Evolutionary conservation across 1,140 invertebrate species (phyloP).

Genomic region (Phymastichus coffea): DNA sequence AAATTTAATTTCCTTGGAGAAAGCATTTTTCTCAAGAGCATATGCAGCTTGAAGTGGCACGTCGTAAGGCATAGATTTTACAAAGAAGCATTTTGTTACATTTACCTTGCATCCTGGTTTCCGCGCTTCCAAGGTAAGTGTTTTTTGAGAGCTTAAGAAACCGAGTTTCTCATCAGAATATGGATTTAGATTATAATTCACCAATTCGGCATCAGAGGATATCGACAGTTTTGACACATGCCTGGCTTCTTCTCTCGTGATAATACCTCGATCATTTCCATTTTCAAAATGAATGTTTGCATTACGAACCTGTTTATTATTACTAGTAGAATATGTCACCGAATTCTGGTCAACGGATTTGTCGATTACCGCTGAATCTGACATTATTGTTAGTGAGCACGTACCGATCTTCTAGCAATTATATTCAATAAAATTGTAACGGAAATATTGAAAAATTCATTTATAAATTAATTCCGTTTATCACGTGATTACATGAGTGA

Average conservation of each 20-base stretch:
- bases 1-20: constrained; percentile 55
- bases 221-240: constrained; percentile 32
- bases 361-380: no score
- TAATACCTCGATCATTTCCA: constrained; percentile 7
- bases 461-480: no score
- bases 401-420: no score
- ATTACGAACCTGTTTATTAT: no score
- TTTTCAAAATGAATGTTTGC: no score
- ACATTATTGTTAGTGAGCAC: no score
- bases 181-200: constrained; percentile 33
- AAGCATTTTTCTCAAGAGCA: constrained; percentile 54
- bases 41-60: constrained; percentile 48
- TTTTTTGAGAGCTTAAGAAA: constrained; percentile 56
- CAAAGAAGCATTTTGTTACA: constrained; percentile 50
- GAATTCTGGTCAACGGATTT: no score
- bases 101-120: constrained; percentile 19
- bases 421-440: no score
- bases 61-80: constrained; percentile 54
- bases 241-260: constrained; percentile 37
- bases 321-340: no score
- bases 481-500: no score
- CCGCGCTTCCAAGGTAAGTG: constrained; percentile 31
- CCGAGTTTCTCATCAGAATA: constrained; percentile 52
- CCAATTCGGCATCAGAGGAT: constrained; percentile 19
- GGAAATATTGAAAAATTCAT: no score